A percentile compares a stretch with the other conserved stretches of the same genome.
phyloP scores from a whole-genome alignment of 1,140 invertebrate genomes.

The Papilio polytes region DNA sequence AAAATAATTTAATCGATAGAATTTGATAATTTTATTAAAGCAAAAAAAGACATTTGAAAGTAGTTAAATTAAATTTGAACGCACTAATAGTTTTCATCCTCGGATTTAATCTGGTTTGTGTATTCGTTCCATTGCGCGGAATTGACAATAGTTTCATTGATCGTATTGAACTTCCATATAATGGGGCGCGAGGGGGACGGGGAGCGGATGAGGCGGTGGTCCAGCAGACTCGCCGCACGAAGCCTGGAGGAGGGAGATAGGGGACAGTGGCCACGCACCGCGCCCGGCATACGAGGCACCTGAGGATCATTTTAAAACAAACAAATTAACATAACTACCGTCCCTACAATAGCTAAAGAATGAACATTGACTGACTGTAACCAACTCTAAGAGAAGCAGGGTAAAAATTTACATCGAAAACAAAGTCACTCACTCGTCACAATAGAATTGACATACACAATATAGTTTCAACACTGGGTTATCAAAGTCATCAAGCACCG shows the following conservation, averaged over 20 bases:
- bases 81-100: slow-evolving; percentile 42
- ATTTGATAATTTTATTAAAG: slow-evolving; percentile 31
- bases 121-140: slow-evolving; percentile 67
- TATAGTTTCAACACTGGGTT: neutral
- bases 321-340: slow-evolving; percentile 4
- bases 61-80: neutral
- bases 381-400: no score
- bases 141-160: slow-evolving; percentile 68
- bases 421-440: no score
- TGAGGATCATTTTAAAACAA: slow-evolving; percentile 41
- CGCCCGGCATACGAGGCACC: slow-evolving; percentile 50
- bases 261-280: slow-evolving; percentile 54
- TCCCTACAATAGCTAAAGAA: neutral
- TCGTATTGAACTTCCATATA: slow-evolving; percentile 75
- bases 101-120: slow-evolving; percentile 55
- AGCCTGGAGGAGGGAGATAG: slow-evolving; percentile 62
- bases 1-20: neutral
- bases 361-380: neutral
- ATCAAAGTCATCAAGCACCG: neutral
- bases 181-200: slow-evolving; percentile 52
- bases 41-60: slow-evolving; percentile 12
- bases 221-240: slow-evolving; percentile 61
- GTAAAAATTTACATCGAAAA: no score
- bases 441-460: neutral
- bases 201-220: slow-evolving; percentile 56